phyloP scores from a whole-genome alignment of 2,113 vertebrate genomes.

The Cairina moschata region DNA sequence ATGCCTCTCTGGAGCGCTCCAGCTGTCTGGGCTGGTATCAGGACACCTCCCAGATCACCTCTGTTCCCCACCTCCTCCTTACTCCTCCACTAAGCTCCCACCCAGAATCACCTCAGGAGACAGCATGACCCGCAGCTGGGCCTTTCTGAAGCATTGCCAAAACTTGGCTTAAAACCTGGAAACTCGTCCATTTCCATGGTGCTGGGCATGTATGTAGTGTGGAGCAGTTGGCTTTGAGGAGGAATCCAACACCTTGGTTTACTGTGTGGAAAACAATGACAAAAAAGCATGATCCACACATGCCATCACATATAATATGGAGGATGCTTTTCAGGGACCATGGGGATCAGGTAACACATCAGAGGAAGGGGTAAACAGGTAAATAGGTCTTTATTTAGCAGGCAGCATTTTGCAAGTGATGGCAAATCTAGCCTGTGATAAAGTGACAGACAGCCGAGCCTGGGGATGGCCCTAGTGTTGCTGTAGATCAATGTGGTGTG shows the following conservation, averaged over 20 bases:
- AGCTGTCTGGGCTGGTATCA: neutral
- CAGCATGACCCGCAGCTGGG: neutral
- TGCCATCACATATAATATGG: neutral
- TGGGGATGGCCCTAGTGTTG: neutral
- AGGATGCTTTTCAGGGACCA: neutral
- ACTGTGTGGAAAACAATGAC: neutral
- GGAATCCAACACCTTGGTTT: neutral
- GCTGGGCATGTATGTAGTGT: neutral
- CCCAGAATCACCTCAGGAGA: neutral
- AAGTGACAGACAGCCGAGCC: neutral
- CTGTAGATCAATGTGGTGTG: neutral
- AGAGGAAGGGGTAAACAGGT: neutral
- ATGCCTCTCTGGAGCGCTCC: neutral
- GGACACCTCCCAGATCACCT: neutral
- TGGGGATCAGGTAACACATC: neutral
- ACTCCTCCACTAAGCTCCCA: neutral
- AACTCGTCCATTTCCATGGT: neutral
- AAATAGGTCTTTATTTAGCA: neutral
- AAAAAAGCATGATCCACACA: neutral
- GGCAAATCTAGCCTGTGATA: neutral
- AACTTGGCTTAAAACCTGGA: neutral
- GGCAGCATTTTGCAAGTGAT: neutral
- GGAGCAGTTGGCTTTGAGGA: neutral
- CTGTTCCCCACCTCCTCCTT: neutral
- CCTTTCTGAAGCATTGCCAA: accelerated